Base-by-base conservation (phyloP, 1,140 invertebrate species). In the Meloidogyne floridensis region DNA sequence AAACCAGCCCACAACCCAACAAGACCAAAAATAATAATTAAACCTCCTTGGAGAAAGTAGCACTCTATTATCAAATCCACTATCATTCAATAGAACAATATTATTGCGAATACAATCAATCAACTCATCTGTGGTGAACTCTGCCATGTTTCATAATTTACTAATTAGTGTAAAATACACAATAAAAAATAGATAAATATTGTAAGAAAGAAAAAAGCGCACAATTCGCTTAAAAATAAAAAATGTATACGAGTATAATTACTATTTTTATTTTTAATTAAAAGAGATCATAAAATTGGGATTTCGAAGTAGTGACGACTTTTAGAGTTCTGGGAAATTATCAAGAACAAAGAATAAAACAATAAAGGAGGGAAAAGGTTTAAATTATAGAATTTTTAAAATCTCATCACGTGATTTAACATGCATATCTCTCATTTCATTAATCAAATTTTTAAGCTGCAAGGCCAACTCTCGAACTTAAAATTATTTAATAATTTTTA, bases 401-500 rank as follows among this genome's bases (percentile, higher is more conserved):
- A 65, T n/a, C n/a, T 65, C 15, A 5, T 65, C 7, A 65, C 59
- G 59, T n/a, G 59, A 65, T 11, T 65, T 65, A 5, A 83, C 1
- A 47, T 79, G 75, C 18, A 59, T 43, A 7, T 20, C 20, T 13
- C 56, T 83, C 83, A 84, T 73, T 47, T 56, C 69, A 18, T 84
- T 81, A 20, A 85, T 81, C 54, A 85, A 13, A 51, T 9, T 65
- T 11, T 84, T 80, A 18, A 85, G 59, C 15, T 85, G 85, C 5
- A 85, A 75, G 11, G 86, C 84, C 54, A 85, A 75, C 74, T 85
- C 84, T 15, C 84, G 85, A 53, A 85, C 84, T 85, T n/a, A 32
- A 87, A 77, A 59, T 65, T 54, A 73, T n/a, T 81, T 72, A 70
- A 32, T 32, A 32, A 43, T 18, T 69, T 59, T 53, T 54, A n/a